These are phyloP conservation scores for Caracal caracal DNA, from an alignment of 2,113 vertebrate species.

Conservation along the genomic window DNA sequence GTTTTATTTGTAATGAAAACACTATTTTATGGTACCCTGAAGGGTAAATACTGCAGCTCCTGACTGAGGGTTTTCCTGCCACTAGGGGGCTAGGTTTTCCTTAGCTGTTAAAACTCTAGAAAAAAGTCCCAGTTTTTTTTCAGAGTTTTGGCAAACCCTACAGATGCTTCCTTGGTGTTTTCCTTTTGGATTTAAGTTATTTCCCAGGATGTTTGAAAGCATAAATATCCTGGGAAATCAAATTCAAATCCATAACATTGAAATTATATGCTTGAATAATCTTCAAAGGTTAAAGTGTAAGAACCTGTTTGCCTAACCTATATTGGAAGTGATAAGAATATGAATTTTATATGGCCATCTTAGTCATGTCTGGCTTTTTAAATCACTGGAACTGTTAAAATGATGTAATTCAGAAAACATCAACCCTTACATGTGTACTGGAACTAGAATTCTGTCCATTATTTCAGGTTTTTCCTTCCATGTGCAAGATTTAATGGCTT, in stretches of 20 bases:
- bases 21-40: not conserved
- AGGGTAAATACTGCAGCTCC: not conserved
- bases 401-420: not conserved
- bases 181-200: constrained; percentile 20
- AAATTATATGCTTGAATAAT: constrained; percentile 26
- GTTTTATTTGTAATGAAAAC: constrained; percentile 46
- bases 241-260: constrained; percentile 22
- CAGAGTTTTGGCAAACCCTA: not conserved
- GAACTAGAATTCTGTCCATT: constrained; percentile 30
- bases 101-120: not conserved
- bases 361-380: not conserved
- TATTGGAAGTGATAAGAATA: not conserved
- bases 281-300: not conserved
- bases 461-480: constrained; percentile 16
- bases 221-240: not conserved
- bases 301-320: not conserved
- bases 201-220: not conserved
- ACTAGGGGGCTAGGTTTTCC: constrained; percentile 61
- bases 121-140: not conserved
- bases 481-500: constrained; percentile 19
- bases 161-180: not conserved
- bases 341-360: constrained; percentile 33
- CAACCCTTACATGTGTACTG: not conserved
- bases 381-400: constrained; percentile 11
- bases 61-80: constrained; percentile 15